Evolutionary conservation across 2,888 invertebrate species (phyloP).

Genomic region (Sesamia inferens): DNA sequence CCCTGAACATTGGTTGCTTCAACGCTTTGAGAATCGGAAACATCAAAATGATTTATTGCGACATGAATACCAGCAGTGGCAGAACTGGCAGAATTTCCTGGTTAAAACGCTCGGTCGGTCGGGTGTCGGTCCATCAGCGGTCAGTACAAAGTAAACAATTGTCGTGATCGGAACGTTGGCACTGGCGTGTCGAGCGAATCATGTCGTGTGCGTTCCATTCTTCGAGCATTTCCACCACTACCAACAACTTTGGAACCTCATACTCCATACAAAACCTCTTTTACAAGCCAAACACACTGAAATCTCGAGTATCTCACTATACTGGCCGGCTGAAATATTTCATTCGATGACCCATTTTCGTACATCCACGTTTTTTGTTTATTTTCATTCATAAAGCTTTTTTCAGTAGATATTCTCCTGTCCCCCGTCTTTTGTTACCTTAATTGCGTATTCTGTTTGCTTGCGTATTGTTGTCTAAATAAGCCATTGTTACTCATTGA

Average conservation of each 20-base stretch:
- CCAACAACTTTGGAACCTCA: slow-evolving; percentile 53
- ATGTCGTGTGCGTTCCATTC: slow-evolving; percentile 70
- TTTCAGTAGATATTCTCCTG: slow-evolving; percentile 68
- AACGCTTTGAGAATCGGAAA: neutral
- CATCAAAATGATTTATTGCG: slow-evolving; percentile 12
- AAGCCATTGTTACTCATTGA: slow-evolving; percentile 49
- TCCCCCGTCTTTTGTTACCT: slow-evolving; percentile 71
- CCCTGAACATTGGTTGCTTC: neutral
- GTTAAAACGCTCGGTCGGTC: slow-evolving; percentile 52
- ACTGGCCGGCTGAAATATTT: slow-evolving; percentile 72
- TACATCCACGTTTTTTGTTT: slow-evolving; percentile 76
- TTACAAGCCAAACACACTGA: slow-evolving; percentile 48
- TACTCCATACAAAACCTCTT: slow-evolving; percentile 23
- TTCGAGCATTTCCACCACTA: slow-evolving; percentile 50
- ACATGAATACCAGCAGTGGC: neutral
- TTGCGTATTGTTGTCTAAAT: slow-evolving; percentile 46
- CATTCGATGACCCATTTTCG: slow-evolving; percentile 82
- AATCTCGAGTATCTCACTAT: slow-evolving; percentile 65
- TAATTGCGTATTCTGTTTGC: slow-evolving; percentile 73
- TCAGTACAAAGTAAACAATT: slow-evolving; percentile 72
- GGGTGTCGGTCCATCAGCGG: slow-evolving; percentile 55
- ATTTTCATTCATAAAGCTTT: slow-evolving; percentile 71
- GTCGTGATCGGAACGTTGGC: slow-evolving; percentile 62
- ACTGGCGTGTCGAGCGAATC: slow-evolving; percentile 67
- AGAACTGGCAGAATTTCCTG: slow-evolving; percentile 51